A percentile compares a stretch with the other conserved stretches of the same genome.
phyloP scores from a whole-genome alignment of 2,797 vertebrate species.

The Micrastur ruficollis region DNA sequence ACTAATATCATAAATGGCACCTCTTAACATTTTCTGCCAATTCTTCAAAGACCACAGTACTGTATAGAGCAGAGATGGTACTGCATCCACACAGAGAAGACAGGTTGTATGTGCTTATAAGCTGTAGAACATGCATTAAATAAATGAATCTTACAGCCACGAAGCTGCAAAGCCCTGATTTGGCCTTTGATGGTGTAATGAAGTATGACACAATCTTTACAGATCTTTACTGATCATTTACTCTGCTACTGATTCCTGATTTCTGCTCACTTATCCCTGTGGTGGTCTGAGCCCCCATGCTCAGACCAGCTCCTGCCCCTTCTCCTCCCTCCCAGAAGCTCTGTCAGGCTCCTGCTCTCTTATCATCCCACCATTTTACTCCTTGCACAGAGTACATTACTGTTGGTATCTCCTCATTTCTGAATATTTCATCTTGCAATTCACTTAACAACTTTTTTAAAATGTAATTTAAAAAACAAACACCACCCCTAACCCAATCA shows the following conservation, averaged over 20 bases:
- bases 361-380: neutral
- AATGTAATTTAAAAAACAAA: neutral
- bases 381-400: neutral
- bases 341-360: neutral
- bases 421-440: neutral
- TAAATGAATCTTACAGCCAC: neutral
- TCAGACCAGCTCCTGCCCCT: neutral
- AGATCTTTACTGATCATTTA: neutral
- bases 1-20: neutral
- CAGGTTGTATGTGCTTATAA: neutral
- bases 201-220: neutral
- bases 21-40: neutral
- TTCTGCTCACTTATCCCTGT: neutral
- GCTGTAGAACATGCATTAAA: neutral
- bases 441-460: neutral
- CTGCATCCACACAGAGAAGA: neutral
- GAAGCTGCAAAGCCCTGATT: neutral
- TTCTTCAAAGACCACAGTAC: neutral
- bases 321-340: neutral
- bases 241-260: neutral
- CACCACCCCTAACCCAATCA: too few species aligned
- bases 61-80: neutral
- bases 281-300: neutral
- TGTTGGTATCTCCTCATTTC: neutral
- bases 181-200: neutral